phyloP scores from a whole-genome alignment of 2,797 vertebrate genomes.

The Tinamus major region DNA sequence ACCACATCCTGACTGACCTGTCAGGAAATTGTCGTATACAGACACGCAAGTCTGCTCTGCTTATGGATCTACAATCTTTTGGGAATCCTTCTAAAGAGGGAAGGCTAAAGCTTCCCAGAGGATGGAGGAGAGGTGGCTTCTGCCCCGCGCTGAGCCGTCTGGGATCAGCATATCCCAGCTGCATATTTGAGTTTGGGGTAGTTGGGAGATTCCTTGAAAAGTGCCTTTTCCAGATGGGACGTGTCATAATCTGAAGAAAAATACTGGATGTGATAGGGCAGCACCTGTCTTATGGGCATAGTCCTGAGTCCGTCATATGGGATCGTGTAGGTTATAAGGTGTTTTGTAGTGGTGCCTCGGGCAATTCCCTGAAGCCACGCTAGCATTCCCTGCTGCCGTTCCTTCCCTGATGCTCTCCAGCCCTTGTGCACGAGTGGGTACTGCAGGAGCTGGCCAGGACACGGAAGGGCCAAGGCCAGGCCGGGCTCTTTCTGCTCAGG shows the following conservation, averaged over 20 bases:
- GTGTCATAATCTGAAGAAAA: background rate
- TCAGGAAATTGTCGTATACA: background rate
- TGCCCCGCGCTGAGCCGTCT: background rate
- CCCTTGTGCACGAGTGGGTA: background rate
- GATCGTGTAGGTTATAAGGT: background rate
- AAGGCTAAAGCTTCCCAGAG: background rate
- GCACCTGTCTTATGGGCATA: fast-evolving
- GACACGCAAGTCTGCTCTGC: fast-evolving
- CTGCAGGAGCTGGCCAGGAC: background rate
- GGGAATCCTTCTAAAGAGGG: background rate
- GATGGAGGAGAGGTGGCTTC: background rate
- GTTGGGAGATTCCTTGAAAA: background rate
- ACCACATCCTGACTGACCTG: background rate
- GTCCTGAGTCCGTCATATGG: background rate
- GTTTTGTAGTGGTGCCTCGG: background rate
- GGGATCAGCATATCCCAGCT: background rate
- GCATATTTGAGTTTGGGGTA: fast-evolving
- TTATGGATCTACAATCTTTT: background rate
- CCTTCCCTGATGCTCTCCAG: background rate
- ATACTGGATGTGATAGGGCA: background rate
- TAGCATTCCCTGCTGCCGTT: background rate
- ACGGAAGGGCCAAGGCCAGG: background rate
- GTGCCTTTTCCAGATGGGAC: background rate
- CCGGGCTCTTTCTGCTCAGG: background rate
- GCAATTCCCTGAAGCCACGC: background rate